These are phyloP conservation scores for Bombus waltoni DNA, from an alignment of 1,140 invertebrate genomes.

Conservation along the genomic window DNA sequence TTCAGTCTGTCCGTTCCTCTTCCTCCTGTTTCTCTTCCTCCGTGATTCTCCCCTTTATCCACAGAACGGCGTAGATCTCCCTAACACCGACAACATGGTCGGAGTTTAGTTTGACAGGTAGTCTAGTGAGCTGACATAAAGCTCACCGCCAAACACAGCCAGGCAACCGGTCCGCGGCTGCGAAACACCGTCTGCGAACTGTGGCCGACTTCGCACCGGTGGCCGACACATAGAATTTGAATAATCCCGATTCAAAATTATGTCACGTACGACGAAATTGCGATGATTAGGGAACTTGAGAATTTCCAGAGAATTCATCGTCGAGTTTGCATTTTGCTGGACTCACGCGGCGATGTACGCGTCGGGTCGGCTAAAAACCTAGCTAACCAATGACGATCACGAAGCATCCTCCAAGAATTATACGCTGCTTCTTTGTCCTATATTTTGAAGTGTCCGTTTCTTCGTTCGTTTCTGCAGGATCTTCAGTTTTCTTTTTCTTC, in stretches of 20 bases:
- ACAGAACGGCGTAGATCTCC: neutral
- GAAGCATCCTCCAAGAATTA: conserved; percentile 24
- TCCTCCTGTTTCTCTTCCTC: neutral
- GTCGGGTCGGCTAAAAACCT: neutral
- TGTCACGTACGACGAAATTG: conserved; percentile 74
- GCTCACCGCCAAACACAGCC: conserved; percentile 66
- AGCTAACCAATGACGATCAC: neutral
- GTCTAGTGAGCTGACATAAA: conserved; percentile 64
- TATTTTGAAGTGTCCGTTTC: neutral
- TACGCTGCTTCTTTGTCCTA: neutral
- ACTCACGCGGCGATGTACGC: neutral
- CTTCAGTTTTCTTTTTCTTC: neutral
- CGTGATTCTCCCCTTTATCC: conserved; percentile 12
- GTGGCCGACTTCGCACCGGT: conserved; percentile 48
- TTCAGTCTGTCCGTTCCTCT: neutral
- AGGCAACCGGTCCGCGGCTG: neutral
- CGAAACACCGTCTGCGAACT: conserved; percentile 36
- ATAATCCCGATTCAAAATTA: conserved; percentile 76
- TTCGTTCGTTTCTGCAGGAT: neutral
- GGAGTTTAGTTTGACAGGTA: conserved; percentile 72
- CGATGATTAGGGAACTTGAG: conserved; percentile 75
- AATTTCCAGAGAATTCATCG: conserved; percentile 70
- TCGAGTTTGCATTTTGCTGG: conserved; percentile 57
- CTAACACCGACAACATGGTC: conserved; percentile 36
- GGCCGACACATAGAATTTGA: conserved; percentile 65